Base-by-base conservation (phyloP, 2,888 invertebrate genomes). In the Dryadula phaetusa region DNA sequence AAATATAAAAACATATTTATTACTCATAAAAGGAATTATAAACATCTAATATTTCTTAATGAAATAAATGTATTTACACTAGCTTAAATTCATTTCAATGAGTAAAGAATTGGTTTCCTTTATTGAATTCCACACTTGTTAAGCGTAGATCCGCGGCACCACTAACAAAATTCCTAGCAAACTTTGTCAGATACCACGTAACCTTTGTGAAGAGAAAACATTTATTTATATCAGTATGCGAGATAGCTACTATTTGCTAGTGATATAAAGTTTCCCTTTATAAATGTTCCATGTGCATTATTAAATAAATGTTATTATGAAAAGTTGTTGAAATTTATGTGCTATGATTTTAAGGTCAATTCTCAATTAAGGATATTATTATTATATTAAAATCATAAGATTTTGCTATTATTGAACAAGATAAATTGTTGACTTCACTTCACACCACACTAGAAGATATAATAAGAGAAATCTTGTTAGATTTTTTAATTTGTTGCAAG, bases 101-200 rank as follows among this genome's bases (percentile, higher is more conserved):
- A 82, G 82, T 79, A 84, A 84, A 79, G 79, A 82, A 82, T 82
- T 81, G 79, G 79, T 80, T 81, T 79, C 82, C 81, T 84, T 86
- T 90, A 91, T 91, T 90, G 90, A 85, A 91, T 91, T 90, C 90
- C 89, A 73, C 78, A 82, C 80, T 84, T 78, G 83, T 84, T 82
- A 80, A 67, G 65, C 56, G 62, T 49, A 67, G 64, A 66, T 72
- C 52, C 58, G 66, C 54, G 66, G 66, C 68, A 67, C 71, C 62
- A 69, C 66, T 70, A 72, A 70, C 68, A 54, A 69, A 70, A 72
- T 72, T 66, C 69, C 65, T 65, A 18, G 65, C 58, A 68, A 66
- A 65, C 68, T 66, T 61, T 61, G 22, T 62, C 63, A 68, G 60
- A 70, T 68, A 64, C 54, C 63, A 60, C 20, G 25, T 52, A 63